phyloP scores from a whole-genome alignment of 2,797 vertebrate species.

The Falco novaeseelandiae region DNA sequence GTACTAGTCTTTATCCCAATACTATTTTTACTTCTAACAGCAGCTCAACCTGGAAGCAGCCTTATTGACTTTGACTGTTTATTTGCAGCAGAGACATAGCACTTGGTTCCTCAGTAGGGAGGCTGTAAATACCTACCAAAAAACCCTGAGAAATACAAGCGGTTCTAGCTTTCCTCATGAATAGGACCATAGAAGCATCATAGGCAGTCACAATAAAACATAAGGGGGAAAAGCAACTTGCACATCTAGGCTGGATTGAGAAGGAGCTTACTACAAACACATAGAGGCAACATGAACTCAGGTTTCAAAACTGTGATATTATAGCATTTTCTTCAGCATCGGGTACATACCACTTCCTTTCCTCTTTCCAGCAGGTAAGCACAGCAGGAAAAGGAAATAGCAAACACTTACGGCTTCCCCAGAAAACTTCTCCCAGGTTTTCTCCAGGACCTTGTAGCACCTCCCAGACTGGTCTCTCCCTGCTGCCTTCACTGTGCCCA shows the following conservation, averaged over 20 bases:
- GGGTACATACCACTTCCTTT: rapidly evolving
- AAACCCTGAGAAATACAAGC: not conserved
- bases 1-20: not conserved
- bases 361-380: not conserved
- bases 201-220: not conserved
- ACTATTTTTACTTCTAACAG: not conserved
- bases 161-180: not conserved
- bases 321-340: not conserved
- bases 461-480: not conserved
- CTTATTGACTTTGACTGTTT: not conserved
- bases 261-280: not conserved
- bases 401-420: not conserved
- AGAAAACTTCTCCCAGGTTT: not conserved
- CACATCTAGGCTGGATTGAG: not conserved
- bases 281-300: not conserved
- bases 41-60: not conserved
- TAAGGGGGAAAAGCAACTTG: not conserved
- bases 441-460: not conserved
- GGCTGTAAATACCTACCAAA: not conserved
- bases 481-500: not conserved
- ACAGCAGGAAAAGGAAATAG: not conserved
- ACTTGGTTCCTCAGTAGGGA: not conserved
- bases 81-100: not conserved
- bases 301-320: not conserved
- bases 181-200: not conserved